Evolutionary conservation across 2,888 invertebrate genomes (phyloP).

Genomic region (Drosophila demipolita): DNA sequence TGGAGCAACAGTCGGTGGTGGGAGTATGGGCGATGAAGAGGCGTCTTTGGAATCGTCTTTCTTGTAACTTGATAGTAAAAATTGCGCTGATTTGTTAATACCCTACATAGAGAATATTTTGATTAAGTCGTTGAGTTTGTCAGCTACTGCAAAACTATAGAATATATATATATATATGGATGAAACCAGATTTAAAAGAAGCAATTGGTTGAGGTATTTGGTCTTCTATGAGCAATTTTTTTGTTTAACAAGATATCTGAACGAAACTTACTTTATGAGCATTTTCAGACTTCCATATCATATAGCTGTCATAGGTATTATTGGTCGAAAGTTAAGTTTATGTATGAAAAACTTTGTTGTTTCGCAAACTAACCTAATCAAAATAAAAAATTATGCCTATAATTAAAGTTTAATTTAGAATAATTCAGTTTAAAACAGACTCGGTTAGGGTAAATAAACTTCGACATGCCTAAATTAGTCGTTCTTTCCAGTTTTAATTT

Average conservation of each 20-base stretch:
- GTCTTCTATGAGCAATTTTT: not conserved
- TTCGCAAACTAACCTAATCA: not conserved
- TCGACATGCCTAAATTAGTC: not conserved
- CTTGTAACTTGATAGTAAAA: slow-evolving; percentile 73
- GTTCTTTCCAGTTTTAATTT: not conserved
- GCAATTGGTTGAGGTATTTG: not conserved
- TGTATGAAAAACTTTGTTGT: not conserved
- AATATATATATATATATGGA: not conserved
- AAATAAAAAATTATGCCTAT: not conserved
- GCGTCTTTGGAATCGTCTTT: slow-evolving; percentile 12
- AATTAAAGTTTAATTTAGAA: not conserved
- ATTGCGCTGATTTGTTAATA: slow-evolving; percentile 61
- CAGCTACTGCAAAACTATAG: not conserved
- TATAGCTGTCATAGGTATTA: too few species aligned
- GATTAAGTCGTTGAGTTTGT: not conserved
- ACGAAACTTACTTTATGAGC: not conserved
- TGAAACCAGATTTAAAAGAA: not conserved
- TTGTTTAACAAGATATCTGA: not conserved
- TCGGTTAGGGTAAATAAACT: not conserved
- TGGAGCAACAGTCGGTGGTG: not conserved
- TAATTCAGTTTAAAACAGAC: not conserved
- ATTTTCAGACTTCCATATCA: not conserved
- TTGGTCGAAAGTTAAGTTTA: too few species aligned
- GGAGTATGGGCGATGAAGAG: not conserved
- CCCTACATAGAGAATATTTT: not conserved